Evolutionary conservation across 2,113 vertebrate genomes (phyloP), one percentile per base, ranked within the genome.

Genomic region (Malaclemys terrapin): DNA sequence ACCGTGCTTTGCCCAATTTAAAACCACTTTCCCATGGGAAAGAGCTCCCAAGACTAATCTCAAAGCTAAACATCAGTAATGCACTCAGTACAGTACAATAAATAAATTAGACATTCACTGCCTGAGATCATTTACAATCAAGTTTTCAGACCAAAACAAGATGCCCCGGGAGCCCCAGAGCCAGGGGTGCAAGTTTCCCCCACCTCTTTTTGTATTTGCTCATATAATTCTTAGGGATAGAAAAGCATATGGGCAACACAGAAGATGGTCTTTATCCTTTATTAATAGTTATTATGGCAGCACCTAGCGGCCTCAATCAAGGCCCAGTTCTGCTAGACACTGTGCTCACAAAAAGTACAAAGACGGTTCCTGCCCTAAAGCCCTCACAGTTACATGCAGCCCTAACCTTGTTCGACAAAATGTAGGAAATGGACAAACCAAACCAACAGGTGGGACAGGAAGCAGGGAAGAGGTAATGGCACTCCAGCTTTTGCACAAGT

Each of bases 271-370:
- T 75, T 75, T 42, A 62, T 62, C 31, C 35, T 24, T 22, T 38
- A 75, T 38, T 11, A 42, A 17, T 52, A 56, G 3, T 19, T 88
- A 85, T 45, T 49, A 13, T 3, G 31, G 83, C 31, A 49, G 80
- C 35, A 47, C 52, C 31, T 65, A 56, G 89, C 29, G 84, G 87
- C 27, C 59, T 42, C 42, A 75, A 42, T 75, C n/a, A 75, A n/a
- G n/a, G 8, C 38, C 69, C 69, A 38, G 4, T 24, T 22, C 8
- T 42, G 59, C n/a, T 22, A 19, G 35, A 72, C 69, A 22, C 69
- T 31, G 31, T 7, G 20, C 69, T 13, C 0, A 2, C n/a, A 35
- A 76, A 16, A 3, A 87, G 50, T 5, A 5, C 0, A 0, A 47
- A 35, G 75, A 50, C 38, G 56, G 49, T 17, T 42, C 29, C 11